Conservation (phyloP, 1,140 invertebrate genomes). For the Bradysia coprophila region DNA sequence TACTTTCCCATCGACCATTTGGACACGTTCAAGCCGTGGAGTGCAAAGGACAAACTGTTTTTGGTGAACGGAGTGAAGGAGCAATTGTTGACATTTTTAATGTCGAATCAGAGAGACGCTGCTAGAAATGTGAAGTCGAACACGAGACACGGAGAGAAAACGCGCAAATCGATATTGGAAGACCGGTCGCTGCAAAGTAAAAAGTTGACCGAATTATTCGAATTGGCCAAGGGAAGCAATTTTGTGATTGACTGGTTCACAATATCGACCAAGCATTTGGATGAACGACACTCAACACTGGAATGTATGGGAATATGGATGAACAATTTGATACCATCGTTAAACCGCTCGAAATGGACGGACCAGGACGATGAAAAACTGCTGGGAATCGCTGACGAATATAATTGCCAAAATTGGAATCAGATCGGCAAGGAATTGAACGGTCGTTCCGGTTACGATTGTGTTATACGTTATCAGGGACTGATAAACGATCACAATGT, state of each 20-base stretch:
- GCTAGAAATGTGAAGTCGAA: neutral
- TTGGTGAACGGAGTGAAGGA: conserved; percentile 17
- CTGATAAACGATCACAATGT: conserved; percentile 16
- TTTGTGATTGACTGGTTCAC: conserved; percentile 19
- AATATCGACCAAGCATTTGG: conserved; percentile 25
- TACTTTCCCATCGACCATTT: conserved; percentile 20
- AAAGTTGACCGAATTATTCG: neutral
- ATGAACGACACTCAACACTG: conserved; percentile 25
- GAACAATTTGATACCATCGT: conserved; percentile 38
- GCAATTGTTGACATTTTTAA: conserved; percentile 10
- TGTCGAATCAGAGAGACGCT: neutral
- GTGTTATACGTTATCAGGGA: conserved; percentile 40
- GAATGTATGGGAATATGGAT: conserved; percentile 43
- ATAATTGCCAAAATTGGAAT: conserved; percentile 41
- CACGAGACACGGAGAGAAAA: neutral
- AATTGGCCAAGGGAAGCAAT: conserved; percentile 1
- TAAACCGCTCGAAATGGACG: conserved; percentile 40
- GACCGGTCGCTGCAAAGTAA: neutral
- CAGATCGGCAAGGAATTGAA: conserved; percentile 31
- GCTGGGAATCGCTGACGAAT: conserved; percentile 22
- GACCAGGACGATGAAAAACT: conserved; percentile 32
- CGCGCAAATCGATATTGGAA: neutral
- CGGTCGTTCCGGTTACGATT: conserved; percentile 40
- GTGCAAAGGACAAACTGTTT: conserved; percentile 13
- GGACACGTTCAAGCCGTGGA: conserved; percentile 14